Conservation (phyloP, 2,888 invertebrate species). For the Coelinius sp. region DNA sequence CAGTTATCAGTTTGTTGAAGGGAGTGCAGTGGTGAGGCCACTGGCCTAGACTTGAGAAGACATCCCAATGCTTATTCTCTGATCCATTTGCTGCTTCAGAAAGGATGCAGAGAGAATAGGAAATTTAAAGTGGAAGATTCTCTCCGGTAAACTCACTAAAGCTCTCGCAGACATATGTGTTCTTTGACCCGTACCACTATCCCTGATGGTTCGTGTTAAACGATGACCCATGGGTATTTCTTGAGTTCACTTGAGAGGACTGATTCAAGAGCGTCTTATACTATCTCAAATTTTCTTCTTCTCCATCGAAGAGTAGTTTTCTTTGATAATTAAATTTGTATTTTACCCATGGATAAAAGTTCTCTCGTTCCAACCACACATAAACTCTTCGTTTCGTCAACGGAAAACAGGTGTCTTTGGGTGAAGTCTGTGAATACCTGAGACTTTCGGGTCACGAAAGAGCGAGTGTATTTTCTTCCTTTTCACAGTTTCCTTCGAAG, state of each 20-base stretch:
- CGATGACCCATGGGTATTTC: conserved; percentile 10
- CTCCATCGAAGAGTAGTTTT: background rate
- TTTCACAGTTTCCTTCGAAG: conserved; percentile 17
- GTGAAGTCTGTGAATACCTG: background rate
- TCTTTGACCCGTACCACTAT: conserved; percentile 13
- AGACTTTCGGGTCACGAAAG: background rate
- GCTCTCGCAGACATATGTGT: background rate
- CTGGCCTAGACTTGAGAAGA: background rate
- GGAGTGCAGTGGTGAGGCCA: background rate
- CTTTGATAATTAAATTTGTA: background rate
- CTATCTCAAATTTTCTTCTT: background rate
- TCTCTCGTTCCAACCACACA: background rate
- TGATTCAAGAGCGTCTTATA: background rate
- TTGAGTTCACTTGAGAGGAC: background rate
- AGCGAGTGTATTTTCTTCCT: conserved; percentile 14
- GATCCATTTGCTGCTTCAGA: background rate
- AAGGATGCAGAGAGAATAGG: background rate
- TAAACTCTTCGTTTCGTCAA: background rate
- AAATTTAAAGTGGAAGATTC: background rate
- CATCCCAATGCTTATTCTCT: conserved; percentile 1
- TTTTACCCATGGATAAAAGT: background rate
- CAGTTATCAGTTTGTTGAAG: background rate
- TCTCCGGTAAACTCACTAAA: background rate
- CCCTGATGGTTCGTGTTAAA: background rate
- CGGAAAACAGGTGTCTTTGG: background rate